phyloP scores from a whole-genome alignment of 1,140 invertebrate species.

The Metopolophium dirhodum region DNA sequence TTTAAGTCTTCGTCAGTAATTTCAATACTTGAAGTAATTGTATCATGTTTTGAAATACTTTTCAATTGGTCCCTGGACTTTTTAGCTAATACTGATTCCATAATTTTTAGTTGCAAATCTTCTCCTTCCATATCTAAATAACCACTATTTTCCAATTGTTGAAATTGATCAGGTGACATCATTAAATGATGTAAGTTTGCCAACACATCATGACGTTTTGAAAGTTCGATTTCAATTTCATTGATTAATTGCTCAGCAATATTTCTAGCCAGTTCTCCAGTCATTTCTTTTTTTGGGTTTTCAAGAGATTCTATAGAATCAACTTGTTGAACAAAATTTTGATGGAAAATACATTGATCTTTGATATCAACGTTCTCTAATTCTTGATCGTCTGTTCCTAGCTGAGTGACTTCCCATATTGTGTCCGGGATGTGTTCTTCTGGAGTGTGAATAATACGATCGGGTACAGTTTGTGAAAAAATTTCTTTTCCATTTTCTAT shows the following conservation, averaged over 20 bases:
- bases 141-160: constrained; percentile 63
- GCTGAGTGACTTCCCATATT: constrained; percentile 71
- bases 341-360: constrained; percentile 59
- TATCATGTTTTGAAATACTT: constrained; percentile 65
- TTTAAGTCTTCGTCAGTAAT: constrained; percentile 73
- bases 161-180: constrained; percentile 61
- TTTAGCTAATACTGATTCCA: constrained; percentile 66
- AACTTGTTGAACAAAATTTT: constrained; percentile 62
- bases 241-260: constrained; percentile 55
- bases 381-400: constrained; percentile 64
- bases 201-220: constrained; percentile 55
- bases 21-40: constrained; percentile 70
- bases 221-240: constrained; percentile 57
- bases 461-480: not conserved
- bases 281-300: constrained; percentile 58
- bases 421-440: constrained; percentile 69
- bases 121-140: constrained; percentile 49
- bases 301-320: constrained; percentile 57
- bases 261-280: constrained; percentile 62
- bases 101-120: constrained; percentile 59
- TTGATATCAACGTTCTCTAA: constrained; percentile 62
- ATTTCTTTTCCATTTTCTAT: constrained; percentile 63
- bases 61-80: constrained; percentile 64
- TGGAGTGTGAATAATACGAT: constrained; percentile 63
- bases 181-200: constrained; percentile 53